phyloP scores from a whole-genome alignment of 2,113 vertebrate genomes.

The Toxotes jaculatrix region DNA sequence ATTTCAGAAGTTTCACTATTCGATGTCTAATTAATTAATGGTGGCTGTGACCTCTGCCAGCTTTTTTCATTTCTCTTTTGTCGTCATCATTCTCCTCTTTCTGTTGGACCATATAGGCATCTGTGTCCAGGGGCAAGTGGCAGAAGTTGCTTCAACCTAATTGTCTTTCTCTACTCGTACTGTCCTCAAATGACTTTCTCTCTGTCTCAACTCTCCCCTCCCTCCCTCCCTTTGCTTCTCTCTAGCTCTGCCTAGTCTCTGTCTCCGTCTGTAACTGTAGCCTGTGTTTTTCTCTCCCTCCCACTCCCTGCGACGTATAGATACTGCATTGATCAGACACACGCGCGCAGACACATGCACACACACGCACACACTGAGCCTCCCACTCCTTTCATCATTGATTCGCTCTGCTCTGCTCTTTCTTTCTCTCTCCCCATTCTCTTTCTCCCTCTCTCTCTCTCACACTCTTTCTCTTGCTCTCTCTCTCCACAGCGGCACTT shows the following conservation, averaged over 20 bases:
- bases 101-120: slow-evolving; percentile 60
- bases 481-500: slow-evolving; percentile 83
- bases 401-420: slow-evolving; percentile 76
- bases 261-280: slow-evolving; percentile 86
- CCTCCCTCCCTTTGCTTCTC: slow-evolving; percentile 61
- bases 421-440: slow-evolving; percentile 41
- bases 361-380: slow-evolving; percentile 70
- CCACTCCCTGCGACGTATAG: slow-evolving; percentile 83
- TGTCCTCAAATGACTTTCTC: slow-evolving; percentile 86
- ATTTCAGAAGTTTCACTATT: slow-evolving; percentile 73
- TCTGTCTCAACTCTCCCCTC: slow-evolving; percentile 75
- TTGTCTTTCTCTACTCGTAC: slow-evolving; percentile 83
- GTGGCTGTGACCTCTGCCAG: slow-evolving; percentile 36
- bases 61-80: slow-evolving; percentile 59
- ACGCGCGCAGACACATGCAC: slow-evolving; percentile 75
- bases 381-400: slow-evolving; percentile 83
- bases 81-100: slow-evolving; percentile 51
- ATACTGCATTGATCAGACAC: slow-evolving; percentile 84
- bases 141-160: slow-evolving; percentile 81
- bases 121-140: slow-evolving; percentile 68
- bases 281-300: slow-evolving; percentile 79
- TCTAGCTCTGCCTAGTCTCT: slow-evolving; percentile 75
- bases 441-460: slow-evolving; percentile 40
- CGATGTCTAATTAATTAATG: slow-evolving; percentile 58
- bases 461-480: slow-evolving; percentile 56